phyloP scores from a whole-genome alignment of 2,113 vertebrate genomes.

The Mormoops blainvillei region DNA sequence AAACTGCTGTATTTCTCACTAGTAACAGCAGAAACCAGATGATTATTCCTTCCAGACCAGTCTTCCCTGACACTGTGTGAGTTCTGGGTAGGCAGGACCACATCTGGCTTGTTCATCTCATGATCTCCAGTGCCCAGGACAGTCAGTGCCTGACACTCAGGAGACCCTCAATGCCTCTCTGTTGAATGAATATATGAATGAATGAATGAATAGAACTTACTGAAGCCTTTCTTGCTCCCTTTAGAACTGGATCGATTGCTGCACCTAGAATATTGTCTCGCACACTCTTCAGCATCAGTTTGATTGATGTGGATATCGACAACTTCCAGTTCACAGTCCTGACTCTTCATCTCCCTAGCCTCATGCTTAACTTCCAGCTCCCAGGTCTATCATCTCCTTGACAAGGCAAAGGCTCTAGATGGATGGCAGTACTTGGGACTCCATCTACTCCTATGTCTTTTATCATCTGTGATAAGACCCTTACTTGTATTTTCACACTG shows the following conservation, averaged over 20 bases:
- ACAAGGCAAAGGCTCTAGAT: not conserved
- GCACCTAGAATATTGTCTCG: not conserved
- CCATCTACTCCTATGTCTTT: not conserved
- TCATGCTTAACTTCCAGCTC: not conserved
- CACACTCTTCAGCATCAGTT: not conserved
- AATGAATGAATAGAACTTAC: not conserved
- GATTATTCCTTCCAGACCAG: not conserved
- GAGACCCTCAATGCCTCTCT: not conserved
- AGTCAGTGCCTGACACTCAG: not conserved
- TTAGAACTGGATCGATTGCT: not conserved
- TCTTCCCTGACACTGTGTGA: not conserved
- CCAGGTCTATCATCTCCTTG: not conserved
- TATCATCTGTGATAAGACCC: not conserved
- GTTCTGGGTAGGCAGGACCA: not conserved
- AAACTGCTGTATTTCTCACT: not conserved
- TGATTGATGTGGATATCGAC: not conserved
- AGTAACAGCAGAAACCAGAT: not conserved
- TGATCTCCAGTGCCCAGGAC: not conserved
- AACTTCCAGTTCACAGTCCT: not conserved
- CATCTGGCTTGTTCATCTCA: not conserved
- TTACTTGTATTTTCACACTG: not conserved
- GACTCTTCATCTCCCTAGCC: not conserved
- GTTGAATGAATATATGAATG: not conserved
- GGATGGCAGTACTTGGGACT: not conserved
- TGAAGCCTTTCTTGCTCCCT: not conserved